Conservation (phyloP, 1,140 invertebrate genomes). For the Diorhabda elongata region DNA sequence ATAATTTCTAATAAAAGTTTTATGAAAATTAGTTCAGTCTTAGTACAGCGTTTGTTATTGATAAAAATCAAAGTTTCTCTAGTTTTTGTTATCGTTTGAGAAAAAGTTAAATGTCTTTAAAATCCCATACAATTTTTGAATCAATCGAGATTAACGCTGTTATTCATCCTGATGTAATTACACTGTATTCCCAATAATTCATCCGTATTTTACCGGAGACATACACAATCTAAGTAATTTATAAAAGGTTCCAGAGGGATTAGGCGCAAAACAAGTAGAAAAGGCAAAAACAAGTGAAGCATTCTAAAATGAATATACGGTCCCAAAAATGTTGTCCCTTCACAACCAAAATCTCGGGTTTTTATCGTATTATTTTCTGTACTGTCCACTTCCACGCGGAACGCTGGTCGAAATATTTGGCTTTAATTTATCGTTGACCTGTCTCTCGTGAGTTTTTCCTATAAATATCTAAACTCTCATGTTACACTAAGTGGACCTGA, state of each 20-base stretch:
- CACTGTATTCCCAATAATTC: too few relatives aligned
- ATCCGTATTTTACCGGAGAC: too few relatives aligned
- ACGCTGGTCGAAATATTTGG: neutral
- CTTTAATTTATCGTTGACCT: neutral
- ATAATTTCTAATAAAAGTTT: too few relatives aligned
- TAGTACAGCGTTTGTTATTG: too few relatives aligned
- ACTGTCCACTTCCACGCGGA: neutral
- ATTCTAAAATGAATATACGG: neutral
- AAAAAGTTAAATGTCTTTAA: too few relatives aligned
- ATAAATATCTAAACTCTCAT: conserved; percentile 3
- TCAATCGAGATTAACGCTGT: too few relatives aligned
- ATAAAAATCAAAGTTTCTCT: too few relatives aligned
- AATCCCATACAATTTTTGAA: too few relatives aligned
- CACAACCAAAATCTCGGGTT: neutral
- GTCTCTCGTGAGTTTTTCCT: conserved; percentile 1
- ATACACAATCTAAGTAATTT: neutral
- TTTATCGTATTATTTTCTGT: conserved; percentile 3
- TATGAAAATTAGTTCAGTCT: too few relatives aligned
- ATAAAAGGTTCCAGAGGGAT: neutral
- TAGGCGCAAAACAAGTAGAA: neutral
- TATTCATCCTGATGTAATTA: too few relatives aligned
- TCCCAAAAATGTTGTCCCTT: neutral
- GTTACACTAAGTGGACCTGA: neutral
- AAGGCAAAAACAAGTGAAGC: neutral
- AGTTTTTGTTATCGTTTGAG: too few relatives aligned